A percentile compares a stretch with the other conserved stretches of the same genome.
Evolutionary conservation across 92 coral and sea anemone species (phyloP).

Genomic region (Epizoanthus rinbou): DNA sequence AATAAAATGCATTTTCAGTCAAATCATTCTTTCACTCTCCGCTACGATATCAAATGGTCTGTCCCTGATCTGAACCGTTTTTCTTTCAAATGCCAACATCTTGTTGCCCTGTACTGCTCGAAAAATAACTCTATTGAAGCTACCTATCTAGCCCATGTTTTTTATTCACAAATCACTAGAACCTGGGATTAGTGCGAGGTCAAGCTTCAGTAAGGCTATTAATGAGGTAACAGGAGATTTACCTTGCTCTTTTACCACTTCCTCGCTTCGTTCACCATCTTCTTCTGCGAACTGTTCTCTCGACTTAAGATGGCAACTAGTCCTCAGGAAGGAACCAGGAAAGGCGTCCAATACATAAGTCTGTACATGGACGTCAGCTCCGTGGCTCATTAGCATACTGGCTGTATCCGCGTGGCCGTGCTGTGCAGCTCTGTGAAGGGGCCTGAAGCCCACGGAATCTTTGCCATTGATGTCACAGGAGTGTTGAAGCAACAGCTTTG

Average conservation of each 20-base stretch:
- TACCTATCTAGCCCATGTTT: no score
- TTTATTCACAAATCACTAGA: no score
- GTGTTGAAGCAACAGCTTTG: conserved; percentile 51
- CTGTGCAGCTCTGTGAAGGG: conserved; percentile 70
- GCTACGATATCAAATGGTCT: no score
- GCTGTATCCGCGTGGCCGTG: conserved; percentile 61
- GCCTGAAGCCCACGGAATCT: conserved; percentile 65
- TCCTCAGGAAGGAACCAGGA: background rate
- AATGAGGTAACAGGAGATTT: background rate
- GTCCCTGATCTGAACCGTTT: no score
- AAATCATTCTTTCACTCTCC: no score
- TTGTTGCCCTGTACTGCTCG: no score
- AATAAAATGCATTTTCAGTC: no score
- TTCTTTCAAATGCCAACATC: no score
- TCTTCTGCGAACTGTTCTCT: background rate
- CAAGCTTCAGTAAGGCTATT: background rate
- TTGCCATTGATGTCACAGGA: conserved; percentile 61
- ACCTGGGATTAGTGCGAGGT: background rate
- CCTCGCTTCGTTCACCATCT: background rate
- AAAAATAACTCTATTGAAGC: no score
- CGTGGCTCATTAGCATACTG: conserved; percentile 55
- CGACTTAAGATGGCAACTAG: background rate
- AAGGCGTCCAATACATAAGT: conserved; percentile 35
- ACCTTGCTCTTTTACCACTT: conserved; percentile 7
- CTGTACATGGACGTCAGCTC: conserved; percentile 55